Conservation (phyloP, 2,888 invertebrate species). For the Parnassius mnemosyne region DNA sequence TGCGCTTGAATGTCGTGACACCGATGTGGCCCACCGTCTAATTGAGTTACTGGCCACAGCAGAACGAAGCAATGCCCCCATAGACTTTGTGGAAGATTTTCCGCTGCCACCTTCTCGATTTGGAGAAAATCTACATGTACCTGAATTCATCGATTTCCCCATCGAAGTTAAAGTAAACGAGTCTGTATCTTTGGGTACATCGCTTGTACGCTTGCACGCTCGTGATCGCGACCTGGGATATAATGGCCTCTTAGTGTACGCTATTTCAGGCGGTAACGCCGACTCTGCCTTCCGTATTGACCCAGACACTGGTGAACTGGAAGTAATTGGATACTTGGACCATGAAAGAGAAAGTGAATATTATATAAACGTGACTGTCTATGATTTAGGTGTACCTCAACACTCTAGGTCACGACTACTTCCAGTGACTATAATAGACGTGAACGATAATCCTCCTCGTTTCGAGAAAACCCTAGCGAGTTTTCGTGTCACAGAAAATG, state of each 20-base stretch:
- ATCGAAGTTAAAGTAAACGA: slow-evolving; percentile 91
- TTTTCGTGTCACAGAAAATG: slow-evolving; percentile 92
- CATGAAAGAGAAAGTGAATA: slow-evolving; percentile 92
- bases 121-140: slow-evolving; percentile 92
- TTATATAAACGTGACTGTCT: slow-evolving; percentile 91
- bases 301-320: slow-evolving; percentile 91
- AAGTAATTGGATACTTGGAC: slow-evolving; percentile 92
- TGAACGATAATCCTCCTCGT: slow-evolving; percentile 94
- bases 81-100: slow-evolving; percentile 82
- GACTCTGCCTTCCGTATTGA: slow-evolving; percentile 94
- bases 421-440: slow-evolving; percentile 90
- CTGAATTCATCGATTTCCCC: slow-evolving; percentile 92
- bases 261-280: slow-evolving; percentile 90
- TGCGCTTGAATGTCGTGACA: slow-evolving; percentile 88
- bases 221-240: slow-evolving; percentile 94
- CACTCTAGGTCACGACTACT: slow-evolving; percentile 88
- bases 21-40: slow-evolving; percentile 89
- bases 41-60: slow-evolving; percentile 90
- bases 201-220: slow-evolving; percentile 85
- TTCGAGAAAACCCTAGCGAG: slow-evolving; percentile 91
- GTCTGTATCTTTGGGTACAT: slow-evolving; percentile 88
- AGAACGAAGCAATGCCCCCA: slow-evolving; percentile 87
- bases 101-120: slow-evolving; percentile 89
- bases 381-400: slow-evolving; percentile 91
- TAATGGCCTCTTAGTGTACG: slow-evolving; percentile 93